Conservation (phyloP, 2,888 invertebrate species). For the Andrena praecox region DNA sequence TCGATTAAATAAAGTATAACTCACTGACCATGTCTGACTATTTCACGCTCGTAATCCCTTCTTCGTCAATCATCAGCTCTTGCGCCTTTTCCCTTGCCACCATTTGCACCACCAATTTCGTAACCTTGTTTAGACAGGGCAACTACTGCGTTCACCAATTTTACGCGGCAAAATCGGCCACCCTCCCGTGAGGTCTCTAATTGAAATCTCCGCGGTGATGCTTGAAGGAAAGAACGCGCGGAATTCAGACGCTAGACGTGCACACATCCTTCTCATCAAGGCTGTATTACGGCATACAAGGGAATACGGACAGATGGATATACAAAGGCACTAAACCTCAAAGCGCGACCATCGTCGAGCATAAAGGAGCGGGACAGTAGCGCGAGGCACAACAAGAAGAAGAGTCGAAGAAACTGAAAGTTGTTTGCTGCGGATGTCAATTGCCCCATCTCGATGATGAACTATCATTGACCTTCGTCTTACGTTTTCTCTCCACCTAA, state of each 20-base stretch:
- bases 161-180: conserved; percentile 3
- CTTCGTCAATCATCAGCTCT: background rate
- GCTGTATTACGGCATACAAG: conserved; percentile 55
- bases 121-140: background rate
- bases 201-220: conserved; percentile 53
- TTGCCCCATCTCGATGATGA: conserved; percentile 40
- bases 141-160: background rate
- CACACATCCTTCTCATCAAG: conserved; percentile 61
- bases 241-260: conserved; percentile 53
- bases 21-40: background rate
- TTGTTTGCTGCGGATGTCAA: conserved; percentile 67
- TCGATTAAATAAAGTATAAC: background rate
- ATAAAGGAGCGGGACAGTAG: conserved; percentile 24
- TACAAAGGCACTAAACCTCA: conserved; percentile 56
- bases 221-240: conserved; percentile 47
- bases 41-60: background rate
- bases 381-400: conserved; percentile 22
- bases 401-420: conserved; percentile 71
- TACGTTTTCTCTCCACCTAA: background rate
- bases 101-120: background rate
- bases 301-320: conserved; percentile 37
- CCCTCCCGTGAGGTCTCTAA: conserved; percentile 24
- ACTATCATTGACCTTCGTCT: conserved; percentile 67
- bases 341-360: conserved; percentile 8
- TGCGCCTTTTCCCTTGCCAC: background rate